Evolutionary conservation across 53 echinoderm and acorn worm genomes (phyloP), one percentile per base, ranked within the genome.

Genomic region (Echinometra lucunter): DNA sequence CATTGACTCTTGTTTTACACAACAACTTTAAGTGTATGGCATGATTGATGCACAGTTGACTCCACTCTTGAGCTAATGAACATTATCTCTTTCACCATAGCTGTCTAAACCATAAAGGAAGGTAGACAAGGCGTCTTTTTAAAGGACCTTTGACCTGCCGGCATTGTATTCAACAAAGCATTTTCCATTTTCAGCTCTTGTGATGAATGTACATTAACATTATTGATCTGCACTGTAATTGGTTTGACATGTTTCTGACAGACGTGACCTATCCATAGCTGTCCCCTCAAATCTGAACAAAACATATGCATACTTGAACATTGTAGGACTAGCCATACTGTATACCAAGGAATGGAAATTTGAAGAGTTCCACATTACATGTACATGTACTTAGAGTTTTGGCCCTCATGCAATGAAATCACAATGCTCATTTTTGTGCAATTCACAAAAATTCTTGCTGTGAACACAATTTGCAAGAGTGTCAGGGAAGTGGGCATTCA

Each of bases 241-340:
- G 85, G 49, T n/a, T 85, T 85, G 85, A 83, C 83, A 45, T 83
- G 83, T 11, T 83, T n/a, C n/a, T 83, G 83, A 85, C 49, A 83
- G 85, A 85, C 49, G 85, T 45, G 85, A 28, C 85, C 45, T n/a
- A n/a, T n/a, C n/a, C 27, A 44, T 45, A 49, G 45, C 28, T 85
- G 85, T n/a, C 44, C 85, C n/a, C 11, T 12, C 19, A 11, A 78
- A 42, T 40, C 13, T 78, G 78, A 23, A 78, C 78, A 40, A 78
- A 78, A 42, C 78, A 78, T 78, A 35, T 74, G 34, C 19, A 78
- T 11, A 35, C 32, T 35, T 19, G 72, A 13, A 34, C 35, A 72
- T 32, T 38, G 1, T 78, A 21, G 40, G 40, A 38, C 40, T 40
- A 78, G 6, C 15, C 25, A 66, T 66, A 19, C 66, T 1, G 21